A percentile compares a stretch with the other conserved stretches of the same genome.
phyloP scores from a whole-genome alignment of 2,113 vertebrate genomes.

The Cynocephalus volans region DNA sequence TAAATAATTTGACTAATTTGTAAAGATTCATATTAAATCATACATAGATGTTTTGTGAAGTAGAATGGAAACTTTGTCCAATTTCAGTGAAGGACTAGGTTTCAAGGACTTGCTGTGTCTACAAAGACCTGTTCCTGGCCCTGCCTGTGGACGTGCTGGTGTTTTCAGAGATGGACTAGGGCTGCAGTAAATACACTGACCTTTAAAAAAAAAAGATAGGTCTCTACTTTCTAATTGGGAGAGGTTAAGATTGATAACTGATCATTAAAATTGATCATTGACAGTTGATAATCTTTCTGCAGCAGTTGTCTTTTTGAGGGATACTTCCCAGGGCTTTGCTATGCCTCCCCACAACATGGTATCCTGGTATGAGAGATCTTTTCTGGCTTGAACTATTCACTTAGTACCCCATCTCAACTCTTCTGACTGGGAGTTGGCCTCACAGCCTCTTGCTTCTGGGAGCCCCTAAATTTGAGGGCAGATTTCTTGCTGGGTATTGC shows the following conservation, averaged over 20 bases:
- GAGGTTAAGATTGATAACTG: not conserved
- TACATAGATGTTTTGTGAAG: not conserved
- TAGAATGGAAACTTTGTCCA: not conserved
- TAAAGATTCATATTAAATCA: not conserved
- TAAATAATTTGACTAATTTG: not conserved
- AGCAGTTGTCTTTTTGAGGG: not conserved
- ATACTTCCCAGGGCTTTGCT: not conserved
- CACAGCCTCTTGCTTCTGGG: not conserved
- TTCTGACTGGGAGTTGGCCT: not conserved
- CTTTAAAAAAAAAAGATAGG: not conserved
- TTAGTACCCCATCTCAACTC: too few species aligned
- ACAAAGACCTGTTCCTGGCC: not conserved
- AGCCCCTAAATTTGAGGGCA: not conserved
- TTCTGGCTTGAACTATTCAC: not conserved
- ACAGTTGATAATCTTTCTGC: not conserved
- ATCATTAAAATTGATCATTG: not conserved
- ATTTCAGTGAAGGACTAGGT: not conserved
- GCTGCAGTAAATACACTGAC: not conserved
- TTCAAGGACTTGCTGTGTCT: not conserved
- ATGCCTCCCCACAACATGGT: rapidly evolving
- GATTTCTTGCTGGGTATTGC: not conserved
- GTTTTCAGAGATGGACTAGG: not conserved
- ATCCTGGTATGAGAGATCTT: rapidly evolving
- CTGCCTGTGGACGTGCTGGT: not conserved
- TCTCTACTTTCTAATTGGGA: not conserved